Evolutionary conservation across 2,888 invertebrate species (phyloP), one percentile per base, ranked within the genome.

Genomic region (Euphydryas editha): DNA sequence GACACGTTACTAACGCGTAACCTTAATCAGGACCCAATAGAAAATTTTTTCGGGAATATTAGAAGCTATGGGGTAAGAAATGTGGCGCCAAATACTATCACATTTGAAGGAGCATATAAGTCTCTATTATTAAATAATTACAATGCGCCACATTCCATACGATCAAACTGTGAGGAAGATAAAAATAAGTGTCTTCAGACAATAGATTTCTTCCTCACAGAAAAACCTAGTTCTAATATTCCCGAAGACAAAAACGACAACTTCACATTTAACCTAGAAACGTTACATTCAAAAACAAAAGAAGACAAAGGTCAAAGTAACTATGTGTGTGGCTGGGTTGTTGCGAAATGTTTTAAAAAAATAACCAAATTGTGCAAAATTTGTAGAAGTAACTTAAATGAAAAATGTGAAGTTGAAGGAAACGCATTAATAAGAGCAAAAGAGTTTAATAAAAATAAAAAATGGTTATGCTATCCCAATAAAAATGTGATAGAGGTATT

Each of bases 1-100:
- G 58, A 71, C 42, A 15, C 39, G 20, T 47, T 67, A 39, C 24
- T 62, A 46, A 42, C 61, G 30, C 42, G 62, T 15, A 58, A 66
- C 54, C 44, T 72, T 0, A 73, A 73, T 24, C 68, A 62, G 36
- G 54, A 76, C 65, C n/a, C n/a, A n/a, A n/a, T n/a, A n/a, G n/a
- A n/a, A n/a, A n/a, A n/a, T n/a, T n/a, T n/a, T n/a, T n/a, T 78
- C 67, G 76, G 76, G 17, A 75, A 67, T 57, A 75, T 78, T 20
- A 72, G 78, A 61, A 76, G 72, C 60, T 73, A 60, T 57, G 74
- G 77, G 11, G 71, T 51, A 3, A 65, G 73, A 65, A 76, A 75
- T 62, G 62, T 46, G 11, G 65, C 74, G 15, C 75, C 75, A 6
- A 72, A 76, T 49, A 46, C n/a, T 36, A 20, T 73, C 7, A 61